Base-by-base conservation (phyloP, 2,113 vertebrate genomes). In the Trochalopteron elliotii region DNA sequence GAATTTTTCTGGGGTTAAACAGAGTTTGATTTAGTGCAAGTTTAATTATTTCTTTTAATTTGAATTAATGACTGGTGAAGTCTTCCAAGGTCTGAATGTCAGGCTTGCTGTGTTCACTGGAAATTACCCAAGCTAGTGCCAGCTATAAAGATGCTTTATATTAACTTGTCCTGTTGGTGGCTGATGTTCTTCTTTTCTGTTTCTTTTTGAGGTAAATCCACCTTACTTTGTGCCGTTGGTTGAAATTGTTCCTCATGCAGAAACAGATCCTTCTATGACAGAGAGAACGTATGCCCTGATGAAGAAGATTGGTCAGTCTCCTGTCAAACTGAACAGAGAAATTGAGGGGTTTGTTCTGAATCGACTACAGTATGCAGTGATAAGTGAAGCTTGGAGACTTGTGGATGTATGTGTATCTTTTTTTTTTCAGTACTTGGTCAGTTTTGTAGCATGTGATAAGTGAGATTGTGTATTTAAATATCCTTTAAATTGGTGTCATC, bases 301-400 rank as follows among this genome's bases (percentile, higher is more conserved):
- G 99, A 98, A 92, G 91, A 98, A 97, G 96, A 98, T 99, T 61
- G 99, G 99, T 50, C 99, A 99, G 88, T 98, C 97, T 15, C 99
- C 99, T 4, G 98, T 99, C 69, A 96, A 98, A 63, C 94, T 99
- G 37, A 98, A 72, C 94, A 99, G 95, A 96, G 99, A 99, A 97
- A 97, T 99, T 0, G 98, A 99, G 8, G 99, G 99, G 37, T 99
- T 99, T 45, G 98, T 98, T 60, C 96, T 99, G 76, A 99, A 99
- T 95, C 98, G 99, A 75, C 98, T 99, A 70, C 99, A 99, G 97
- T 99, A 98, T 5, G 99, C 99, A 15, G 93, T 99, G 90, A 99
- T 99, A 86, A 98, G 99, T 5, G 99, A 99, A 97, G 98, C 99
- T 81, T 99, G 99, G 99, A 98, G 99, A 94, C 98, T 99, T 85